phyloP scores from a whole-genome alignment of 2,113 vertebrate species.

The Romanogobio albipinnatus region DNA sequence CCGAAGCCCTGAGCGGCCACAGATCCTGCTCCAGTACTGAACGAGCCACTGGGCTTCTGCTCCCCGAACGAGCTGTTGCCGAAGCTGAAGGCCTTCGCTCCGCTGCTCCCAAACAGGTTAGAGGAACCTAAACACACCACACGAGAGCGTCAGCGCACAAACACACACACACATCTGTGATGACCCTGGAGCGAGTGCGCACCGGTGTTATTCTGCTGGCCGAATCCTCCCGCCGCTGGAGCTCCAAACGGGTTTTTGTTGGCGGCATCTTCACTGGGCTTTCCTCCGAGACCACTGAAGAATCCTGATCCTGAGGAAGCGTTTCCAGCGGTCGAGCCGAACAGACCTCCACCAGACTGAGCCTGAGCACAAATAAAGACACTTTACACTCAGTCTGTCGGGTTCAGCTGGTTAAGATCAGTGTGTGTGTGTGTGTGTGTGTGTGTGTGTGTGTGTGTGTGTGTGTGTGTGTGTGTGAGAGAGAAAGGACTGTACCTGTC shows the following conservation, averaged over 20 bases:
- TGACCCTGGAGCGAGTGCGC: background rate
- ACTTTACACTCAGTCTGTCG: background rate
- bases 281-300: conserved; percentile 94
- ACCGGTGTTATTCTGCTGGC: conserved; percentile 73
- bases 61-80: conserved; percentile 84
- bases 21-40: conserved; percentile 86
- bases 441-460: background rate
- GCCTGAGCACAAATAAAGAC: conserved; percentile 54
- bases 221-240: conserved; percentile 73
- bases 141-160: background rate
- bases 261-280: conserved; percentile 94
- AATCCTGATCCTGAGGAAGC: conserved; percentile 77
- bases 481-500: conserved; percentile 79
- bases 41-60: conserved; percentile 88
- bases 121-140: conserved; percentile 72
- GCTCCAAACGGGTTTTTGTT: conserved; percentile 95
- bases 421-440: background rate
- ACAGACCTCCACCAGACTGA: conserved; percentile 79
- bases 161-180: too few relatives aligned
- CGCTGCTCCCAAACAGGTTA: conserved; percentile 88
- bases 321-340: conserved; percentile 79
- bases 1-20: conserved; percentile 95
- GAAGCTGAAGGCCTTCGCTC: conserved; percentile 89
- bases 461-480: background rate
- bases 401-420: background rate